phyloP scores from a whole-genome alignment of 2,113 vertebrate species.

The Saccopteryx bilineata region DNA sequence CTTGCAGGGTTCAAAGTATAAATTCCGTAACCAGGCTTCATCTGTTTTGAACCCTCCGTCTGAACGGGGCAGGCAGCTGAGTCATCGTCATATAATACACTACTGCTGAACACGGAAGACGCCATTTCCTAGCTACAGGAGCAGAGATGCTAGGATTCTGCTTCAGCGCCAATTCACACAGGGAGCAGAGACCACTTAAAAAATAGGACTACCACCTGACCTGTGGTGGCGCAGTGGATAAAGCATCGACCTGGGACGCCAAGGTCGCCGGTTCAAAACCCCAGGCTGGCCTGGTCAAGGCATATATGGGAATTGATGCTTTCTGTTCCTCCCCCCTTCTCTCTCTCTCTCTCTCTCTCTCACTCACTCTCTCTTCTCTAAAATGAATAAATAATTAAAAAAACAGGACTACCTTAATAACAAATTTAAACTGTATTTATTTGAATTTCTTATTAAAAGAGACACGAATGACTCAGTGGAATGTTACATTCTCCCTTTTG shows the following conservation, averaged over 20 bases:
- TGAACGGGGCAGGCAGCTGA: conserved; percentile 62
- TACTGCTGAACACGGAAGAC: conserved; percentile 48
- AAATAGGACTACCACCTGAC: conserved; percentile 42
- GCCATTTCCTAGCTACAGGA: not conserved
- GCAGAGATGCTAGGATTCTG: conserved; percentile 31
- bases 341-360: too few relatives aligned
- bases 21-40: conserved; percentile 59
- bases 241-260: too few relatives aligned
- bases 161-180: conserved; percentile 19
- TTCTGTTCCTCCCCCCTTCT: too few relatives aligned
- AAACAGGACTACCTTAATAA: conserved; percentile 57
- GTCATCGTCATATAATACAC: conserved; percentile 60
- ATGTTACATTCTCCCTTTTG: conserved; percentile 6
- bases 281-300: too few relatives aligned
- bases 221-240: too few relatives aligned
- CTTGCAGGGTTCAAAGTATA: conserved; percentile 79
- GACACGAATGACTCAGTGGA: not conserved
- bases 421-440: conserved; percentile 28
- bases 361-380: too few relatives aligned
- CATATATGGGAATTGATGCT: too few relatives aligned
- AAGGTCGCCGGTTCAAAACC: too few relatives aligned
- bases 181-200: not conserved
- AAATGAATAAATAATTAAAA: not conserved
- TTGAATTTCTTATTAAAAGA: not conserved
- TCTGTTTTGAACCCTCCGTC: conserved; percentile 70